Evolutionary conservation across 2,113 vertebrate species (phyloP).

Genomic region (Cavia porcellus): DNA sequence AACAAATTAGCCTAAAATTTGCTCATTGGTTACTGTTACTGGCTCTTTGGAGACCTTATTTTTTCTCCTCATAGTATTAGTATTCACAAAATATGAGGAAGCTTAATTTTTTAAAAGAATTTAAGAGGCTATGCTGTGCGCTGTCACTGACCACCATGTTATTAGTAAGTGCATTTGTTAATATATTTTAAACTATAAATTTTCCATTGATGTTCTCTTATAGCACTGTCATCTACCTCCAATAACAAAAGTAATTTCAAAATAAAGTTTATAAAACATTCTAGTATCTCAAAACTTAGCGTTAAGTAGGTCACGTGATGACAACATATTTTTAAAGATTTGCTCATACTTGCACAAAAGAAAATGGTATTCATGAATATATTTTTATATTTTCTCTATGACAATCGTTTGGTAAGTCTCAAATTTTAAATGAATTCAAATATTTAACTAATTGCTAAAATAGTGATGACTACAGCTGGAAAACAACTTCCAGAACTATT

Average conservation of each 20-base stretch:
- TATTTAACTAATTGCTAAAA: constrained; percentile 47
- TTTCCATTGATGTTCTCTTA: background rate
- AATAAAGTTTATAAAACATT: background rate
- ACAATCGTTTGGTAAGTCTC: background rate
- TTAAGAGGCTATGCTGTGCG: background rate
- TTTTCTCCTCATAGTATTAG: background rate
- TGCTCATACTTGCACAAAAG: background rate
- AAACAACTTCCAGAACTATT: constrained; percentile 12
- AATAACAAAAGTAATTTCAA: constrained; percentile 40
- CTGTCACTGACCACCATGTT: background rate
- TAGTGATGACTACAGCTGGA: background rate
- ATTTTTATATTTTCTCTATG: background rate
- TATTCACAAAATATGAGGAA: constrained; percentile 25
- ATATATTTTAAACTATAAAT: constrained; percentile 33
- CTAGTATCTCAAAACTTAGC: background rate
- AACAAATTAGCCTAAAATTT: background rate
- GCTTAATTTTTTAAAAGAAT: background rate
- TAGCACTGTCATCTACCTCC: background rate
- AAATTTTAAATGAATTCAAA: constrained; percentile 26
- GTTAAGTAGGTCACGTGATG: background rate
- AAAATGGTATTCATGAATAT: background rate
- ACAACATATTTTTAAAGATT: background rate
- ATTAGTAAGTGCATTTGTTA: background rate
- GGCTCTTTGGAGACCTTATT: background rate
- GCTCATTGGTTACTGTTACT: background rate